Percentiles rank a stretch among this genome's conserved stretches.
Evolutionary conservation across 2,797 vertebrate species (phyloP).

Genomic region (Eidolon dupreanum): DNA sequence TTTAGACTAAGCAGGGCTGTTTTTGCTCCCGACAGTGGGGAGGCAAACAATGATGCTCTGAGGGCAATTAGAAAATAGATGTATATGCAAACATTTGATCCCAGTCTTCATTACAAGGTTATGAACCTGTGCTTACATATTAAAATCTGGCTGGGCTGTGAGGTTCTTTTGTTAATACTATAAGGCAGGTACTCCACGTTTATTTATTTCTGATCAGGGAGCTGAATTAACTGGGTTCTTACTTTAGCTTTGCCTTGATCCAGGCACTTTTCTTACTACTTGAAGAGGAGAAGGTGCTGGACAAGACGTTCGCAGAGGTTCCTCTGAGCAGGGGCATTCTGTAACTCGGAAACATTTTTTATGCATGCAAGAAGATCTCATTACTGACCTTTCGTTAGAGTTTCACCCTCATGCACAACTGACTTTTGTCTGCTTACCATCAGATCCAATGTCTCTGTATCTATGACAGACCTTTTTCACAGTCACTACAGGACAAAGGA

Average conservation of each 20-base stretch:
- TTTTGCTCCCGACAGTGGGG: slow-evolving; percentile 35
- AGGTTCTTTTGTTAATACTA: slow-evolving; percentile 49
- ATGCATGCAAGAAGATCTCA: background rate
- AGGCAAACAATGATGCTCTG: slow-evolving; percentile 43
- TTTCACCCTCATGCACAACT: background rate
- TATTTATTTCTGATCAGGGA: slow-evolving; percentile 65
- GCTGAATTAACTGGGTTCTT: slow-evolving; percentile 51
- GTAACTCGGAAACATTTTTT: background rate
- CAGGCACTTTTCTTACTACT: background rate
- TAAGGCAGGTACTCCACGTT: background rate
- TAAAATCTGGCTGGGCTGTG: slow-evolving; percentile 37
- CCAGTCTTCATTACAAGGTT: background rate
- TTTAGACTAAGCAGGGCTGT: slow-evolving; percentile 34
- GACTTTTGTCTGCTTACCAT: background rate
- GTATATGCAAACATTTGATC: background rate
- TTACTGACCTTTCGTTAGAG: background rate
- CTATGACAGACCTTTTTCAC: background rate
- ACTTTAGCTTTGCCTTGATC: background rate
- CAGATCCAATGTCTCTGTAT: background rate
- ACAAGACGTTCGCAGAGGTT: background rate
- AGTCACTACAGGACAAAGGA: background rate
- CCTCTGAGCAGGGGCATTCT: background rate
- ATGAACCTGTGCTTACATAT: slow-evolving; percentile 48
- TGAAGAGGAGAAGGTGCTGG: background rate
- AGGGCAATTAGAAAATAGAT: slow-evolving; percentile 40